A percentile compares a stretch with the other conserved stretches of the same genome.
These are phyloP conservation scores for Agrotis ipsilon DNA, from an alignment of 2,888 invertebrate genomes.

Conservation along the genomic window DNA sequence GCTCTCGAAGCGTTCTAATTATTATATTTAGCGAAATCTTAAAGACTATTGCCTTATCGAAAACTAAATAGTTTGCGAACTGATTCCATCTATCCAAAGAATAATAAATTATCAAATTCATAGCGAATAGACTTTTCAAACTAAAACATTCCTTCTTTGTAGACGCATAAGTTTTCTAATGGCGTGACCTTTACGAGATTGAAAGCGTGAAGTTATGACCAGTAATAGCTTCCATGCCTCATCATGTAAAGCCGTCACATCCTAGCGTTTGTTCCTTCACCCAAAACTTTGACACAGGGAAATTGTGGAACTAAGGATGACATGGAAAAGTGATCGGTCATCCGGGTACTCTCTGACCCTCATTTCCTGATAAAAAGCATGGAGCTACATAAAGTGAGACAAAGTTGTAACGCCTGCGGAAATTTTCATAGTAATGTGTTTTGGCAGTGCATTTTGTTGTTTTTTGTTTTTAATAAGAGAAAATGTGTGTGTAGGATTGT, in stretches of 20 bases:
- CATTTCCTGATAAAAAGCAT: constrained; percentile 49
- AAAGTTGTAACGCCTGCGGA: constrained; percentile 42
- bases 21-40: background rate
- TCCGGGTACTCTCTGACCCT: constrained; percentile 10
- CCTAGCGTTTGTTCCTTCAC: constrained; percentile 17
- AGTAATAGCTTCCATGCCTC: constrained; percentile 14
- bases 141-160: background rate
- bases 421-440: constrained; percentile 53
- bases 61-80: background rate
- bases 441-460: background rate
- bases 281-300: constrained; percentile 59
- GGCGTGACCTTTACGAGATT: background rate
- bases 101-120: background rate
- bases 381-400: background rate
- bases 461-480: constrained; percentile 4
- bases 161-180: constrained; percentile 1
- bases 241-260: constrained; percentile 36
- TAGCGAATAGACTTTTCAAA: background rate
- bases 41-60: background rate
- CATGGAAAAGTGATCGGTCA: constrained; percentile 56
- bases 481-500: background rate
- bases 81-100: background rate
- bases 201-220: constrained; percentile 12
- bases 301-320: constrained; percentile 57
- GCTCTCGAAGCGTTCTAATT: background rate